Percentiles rank a stretch among this genome's conserved stretches.
phyloP scores from a whole-genome alignment of 2,888 invertebrate genomes.

The Euzophera pinguis region DNA sequence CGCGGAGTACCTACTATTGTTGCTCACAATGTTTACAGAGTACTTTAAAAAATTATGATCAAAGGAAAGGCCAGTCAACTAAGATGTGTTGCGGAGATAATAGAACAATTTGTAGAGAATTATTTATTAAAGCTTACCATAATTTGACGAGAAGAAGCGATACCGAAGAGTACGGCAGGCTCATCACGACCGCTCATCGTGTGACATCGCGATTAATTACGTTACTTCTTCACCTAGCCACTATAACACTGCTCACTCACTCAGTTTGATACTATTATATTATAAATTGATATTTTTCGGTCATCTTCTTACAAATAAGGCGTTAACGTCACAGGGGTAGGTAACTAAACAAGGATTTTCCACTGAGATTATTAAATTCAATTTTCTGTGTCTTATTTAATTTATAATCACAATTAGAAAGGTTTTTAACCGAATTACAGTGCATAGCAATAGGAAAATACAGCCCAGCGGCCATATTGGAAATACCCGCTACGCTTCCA shows the following conservation, averaged over 20 bases:
- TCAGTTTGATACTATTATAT: slow-evolving; percentile 24
- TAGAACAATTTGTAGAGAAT: not conserved
- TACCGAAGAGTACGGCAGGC: slow-evolving; percentile 43
- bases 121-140: slow-evolving; percentile 43
- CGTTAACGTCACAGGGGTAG: slow-evolving; percentile 13
- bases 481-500: slow-evolving; percentile 20
- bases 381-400: slow-evolving; percentile 2
- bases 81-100: not conserved
- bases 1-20: no score
- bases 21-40: no score
- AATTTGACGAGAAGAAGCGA: slow-evolving; percentile 61
- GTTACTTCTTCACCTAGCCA: slow-evolving; percentile 24
- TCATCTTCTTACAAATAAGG: not conserved
- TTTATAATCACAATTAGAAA: not conserved
- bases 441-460: slow-evolving; percentile 25
- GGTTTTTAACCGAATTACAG: not conserved
- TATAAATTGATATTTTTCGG: slow-evolving; percentile 12
- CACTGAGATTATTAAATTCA: not conserved
- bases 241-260: slow-evolving; percentile 26
- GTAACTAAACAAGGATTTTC: not conserved
- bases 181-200: slow-evolving; percentile 70
- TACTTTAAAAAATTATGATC: no score
- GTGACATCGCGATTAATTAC: slow-evolving; percentile 55
- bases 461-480: slow-evolving; percentile 56
- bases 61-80: no score